Conservation (phyloP, 2,113 vertebrate genomes). For the Catharus minimus region DNA sequence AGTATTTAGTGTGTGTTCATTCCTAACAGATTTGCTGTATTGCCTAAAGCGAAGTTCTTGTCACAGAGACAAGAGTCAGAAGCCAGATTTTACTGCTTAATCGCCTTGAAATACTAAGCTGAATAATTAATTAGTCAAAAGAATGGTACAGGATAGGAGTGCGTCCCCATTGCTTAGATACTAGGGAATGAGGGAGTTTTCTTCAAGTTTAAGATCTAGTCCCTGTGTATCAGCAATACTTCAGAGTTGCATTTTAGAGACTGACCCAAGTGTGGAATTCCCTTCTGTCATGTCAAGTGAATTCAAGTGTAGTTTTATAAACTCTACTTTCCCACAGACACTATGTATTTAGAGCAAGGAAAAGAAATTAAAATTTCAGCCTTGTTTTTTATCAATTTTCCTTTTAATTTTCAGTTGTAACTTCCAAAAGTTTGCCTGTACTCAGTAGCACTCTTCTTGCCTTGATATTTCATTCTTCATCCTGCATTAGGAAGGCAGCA, state of each 20-base stretch:
- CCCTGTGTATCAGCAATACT: background rate
- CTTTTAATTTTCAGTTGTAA: background rate
- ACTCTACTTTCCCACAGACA: background rate
- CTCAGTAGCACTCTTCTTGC: background rate
- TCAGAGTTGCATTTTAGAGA: background rate
- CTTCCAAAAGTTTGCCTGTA: background rate
- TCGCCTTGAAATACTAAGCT: background rate
- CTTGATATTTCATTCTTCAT: background rate
- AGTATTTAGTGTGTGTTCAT: background rate
- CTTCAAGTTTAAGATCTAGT: background rate
- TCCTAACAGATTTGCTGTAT: background rate
- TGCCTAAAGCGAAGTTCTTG: background rate
- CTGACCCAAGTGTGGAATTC: background rate
- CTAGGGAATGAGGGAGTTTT: background rate
- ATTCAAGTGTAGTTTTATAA: background rate
- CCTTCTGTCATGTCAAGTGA: background rate
- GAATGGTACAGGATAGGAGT: background rate
- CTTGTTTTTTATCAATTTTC: background rate
- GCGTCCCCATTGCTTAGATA: rapidly evolving
- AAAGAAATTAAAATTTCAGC: background rate
- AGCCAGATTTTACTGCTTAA: background rate
- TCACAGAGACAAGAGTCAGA: background rate
- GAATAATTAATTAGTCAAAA: background rate
- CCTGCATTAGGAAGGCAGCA: background rate
- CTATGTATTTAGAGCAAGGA: background rate